Base-by-base conservation (phyloP, 1,140 invertebrate genomes). In the Scaptomyza pallida region DNA sequence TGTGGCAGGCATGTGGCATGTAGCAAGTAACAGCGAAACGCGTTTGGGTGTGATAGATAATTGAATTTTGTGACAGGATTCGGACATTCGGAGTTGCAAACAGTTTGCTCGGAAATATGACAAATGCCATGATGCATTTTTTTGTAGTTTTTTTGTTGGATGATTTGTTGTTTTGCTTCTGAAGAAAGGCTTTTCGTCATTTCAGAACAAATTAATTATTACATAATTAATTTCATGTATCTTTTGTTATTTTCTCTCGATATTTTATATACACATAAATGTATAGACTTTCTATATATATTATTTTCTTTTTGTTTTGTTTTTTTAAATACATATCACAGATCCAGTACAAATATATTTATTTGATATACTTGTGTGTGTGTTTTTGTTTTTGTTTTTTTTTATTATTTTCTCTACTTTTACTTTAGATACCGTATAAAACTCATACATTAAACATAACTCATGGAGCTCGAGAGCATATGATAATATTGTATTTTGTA, bases 311-410 rank as follows among this genome's bases (percentile, higher is more conserved):
- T 69, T 41, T 64, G 57, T 76, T 65, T 82, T 82, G 62, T 69
- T 30, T 71, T 79, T 72, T 80, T 90, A 52, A 89, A 88, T 90
- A 90, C 89, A 90, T 90, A 90, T 90, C 89, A 90, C 89, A 90
- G 89, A 90, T 90, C 85, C 89, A 90, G 89, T 89, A 83, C 85
- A 81, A 86, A 86, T 86, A 86, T 88, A 88, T 47, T 50, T 72
- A 63, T 75, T 40, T 52, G 2, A 60, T 60, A 75, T 75, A 75
- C 79, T 72, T 89, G 64, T 69, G 26, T 30, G 26, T 30, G 26
- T 75, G 83, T 64, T 43, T 65, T n/a, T n/a, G n/a, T n/a, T n/a
- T n/a, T n/a, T n/a, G n/a, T n/a, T n/a, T 70, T 44, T 57, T 77
- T 26, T 26, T 26, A 26, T 70, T n/a, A 33, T 85, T 76, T 77